Percentiles rank a stretch among this genome's conserved stretches.
These are phyloP conservation scores for Zaprionus camerounensis DNA, from an alignment of 1,140 invertebrate genomes.

Conservation along the genomic window DNA sequence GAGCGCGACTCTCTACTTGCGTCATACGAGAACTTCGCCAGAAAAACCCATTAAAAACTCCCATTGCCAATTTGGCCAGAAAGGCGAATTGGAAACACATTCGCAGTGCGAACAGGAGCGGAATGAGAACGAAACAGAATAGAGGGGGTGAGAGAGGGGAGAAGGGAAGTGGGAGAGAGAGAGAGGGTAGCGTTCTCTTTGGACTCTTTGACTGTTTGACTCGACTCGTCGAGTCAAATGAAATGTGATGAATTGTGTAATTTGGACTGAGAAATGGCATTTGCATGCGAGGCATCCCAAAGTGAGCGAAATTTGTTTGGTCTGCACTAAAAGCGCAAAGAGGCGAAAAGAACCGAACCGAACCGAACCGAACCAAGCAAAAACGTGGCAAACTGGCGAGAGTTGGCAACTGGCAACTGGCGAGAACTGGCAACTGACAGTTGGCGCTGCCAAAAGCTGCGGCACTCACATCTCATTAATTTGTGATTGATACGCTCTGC, in stretches of 20 bases:
- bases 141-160: constrained; percentile 2
- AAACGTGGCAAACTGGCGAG: constrained; percentile 20
- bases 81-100: constrained; percentile 49
- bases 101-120: constrained; percentile 2
- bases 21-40: constrained; percentile 51
- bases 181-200: constrained; percentile 4
- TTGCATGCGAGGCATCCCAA: constrained; percentile 67
- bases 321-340: constrained; percentile 57
- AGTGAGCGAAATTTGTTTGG: constrained; percentile 64
- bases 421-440: constrained; percentile 69
- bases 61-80: constrained; percentile 52
- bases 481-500: constrained; percentile 79
- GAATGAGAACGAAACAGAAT: neutral
- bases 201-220: constrained; percentile 55
- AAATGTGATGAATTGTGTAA: constrained; percentile 84
- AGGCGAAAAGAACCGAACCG: constrained; percentile 33
- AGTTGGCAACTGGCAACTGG: constrained; percentile 3
- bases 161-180: constrained; percentile 12
- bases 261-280: constrained; percentile 74
- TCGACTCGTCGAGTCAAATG: constrained; percentile 60
- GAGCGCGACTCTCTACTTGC: constrained; percentile 20
- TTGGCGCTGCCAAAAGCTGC: constrained; percentile 69
- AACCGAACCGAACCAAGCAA: neutral
- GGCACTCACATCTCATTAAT: constrained; percentile 84
- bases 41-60: constrained; percentile 69